Evolutionary conservation across 53 echinoderm and acorn worm species (phyloP).

Genomic region (Echinometra lucunter): DNA sequence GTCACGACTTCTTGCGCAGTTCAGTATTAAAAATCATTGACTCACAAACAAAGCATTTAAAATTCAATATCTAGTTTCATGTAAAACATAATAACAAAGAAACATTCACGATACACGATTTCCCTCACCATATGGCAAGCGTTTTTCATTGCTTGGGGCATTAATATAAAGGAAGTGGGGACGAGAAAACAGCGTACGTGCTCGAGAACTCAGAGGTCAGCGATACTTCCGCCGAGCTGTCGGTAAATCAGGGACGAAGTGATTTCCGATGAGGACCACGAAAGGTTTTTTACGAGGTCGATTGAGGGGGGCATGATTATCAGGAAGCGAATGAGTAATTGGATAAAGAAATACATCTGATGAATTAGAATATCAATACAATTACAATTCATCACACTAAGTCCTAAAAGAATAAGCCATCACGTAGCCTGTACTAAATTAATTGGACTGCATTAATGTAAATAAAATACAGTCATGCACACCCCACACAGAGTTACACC

Average conservation of each 20-base stretch:
- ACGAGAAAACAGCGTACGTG: constrained; percentile 2
- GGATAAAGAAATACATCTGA: background rate
- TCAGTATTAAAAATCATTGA: no score
- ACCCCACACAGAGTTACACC: background rate
- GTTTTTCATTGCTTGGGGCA: constrained; percentile 40
- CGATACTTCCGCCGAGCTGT: constrained; percentile 44
- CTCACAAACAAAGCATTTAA: no score
- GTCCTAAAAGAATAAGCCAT: background rate
- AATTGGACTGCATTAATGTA: background rate
- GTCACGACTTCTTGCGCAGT: background rate
- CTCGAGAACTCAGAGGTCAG: constrained; percentile 40
- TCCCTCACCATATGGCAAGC: constrained; percentile 17
- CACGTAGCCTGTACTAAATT: background rate
- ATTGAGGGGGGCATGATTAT: background rate
- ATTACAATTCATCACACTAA: background rate
- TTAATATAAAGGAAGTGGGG: background rate
- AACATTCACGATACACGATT: background rate
- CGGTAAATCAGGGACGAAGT: constrained; percentile 50
- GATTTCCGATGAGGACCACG: constrained; percentile 48
- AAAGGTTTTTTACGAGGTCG: constrained; percentile 11
- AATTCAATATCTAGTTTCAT: background rate
- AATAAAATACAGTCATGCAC: background rate
- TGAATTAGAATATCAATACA: background rate
- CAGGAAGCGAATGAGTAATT: background rate
- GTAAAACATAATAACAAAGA: background rate